Conservation (phyloP, 2,113 vertebrate species). For the Cyanoderma ruficeps region DNA sequence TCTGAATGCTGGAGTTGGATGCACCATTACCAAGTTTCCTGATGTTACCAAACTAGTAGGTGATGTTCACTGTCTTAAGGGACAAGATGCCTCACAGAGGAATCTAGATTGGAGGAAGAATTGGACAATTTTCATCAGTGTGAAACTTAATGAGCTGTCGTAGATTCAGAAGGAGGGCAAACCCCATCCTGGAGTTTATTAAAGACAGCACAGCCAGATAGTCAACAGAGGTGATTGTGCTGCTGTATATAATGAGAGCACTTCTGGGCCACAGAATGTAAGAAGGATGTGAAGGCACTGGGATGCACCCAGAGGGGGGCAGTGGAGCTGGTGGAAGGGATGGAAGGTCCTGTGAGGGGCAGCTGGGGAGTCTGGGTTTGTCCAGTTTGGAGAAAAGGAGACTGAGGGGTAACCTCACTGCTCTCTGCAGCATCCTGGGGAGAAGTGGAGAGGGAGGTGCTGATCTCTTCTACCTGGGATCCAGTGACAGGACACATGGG, state of each 20-base stretch:
- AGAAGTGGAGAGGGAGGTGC: not conserved
- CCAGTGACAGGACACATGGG: not conserved
- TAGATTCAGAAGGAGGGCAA: not conserved
- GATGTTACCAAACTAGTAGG: not conserved
- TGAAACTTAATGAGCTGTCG: not conserved
- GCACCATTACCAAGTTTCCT: not conserved
- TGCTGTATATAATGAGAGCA: not conserved
- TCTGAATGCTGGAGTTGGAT: not conserved
- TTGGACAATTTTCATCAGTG: not conserved
- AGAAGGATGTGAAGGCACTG: not conserved
- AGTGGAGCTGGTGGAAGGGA: too few species aligned
- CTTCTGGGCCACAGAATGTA: not conserved
- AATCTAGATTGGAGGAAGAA: not conserved
- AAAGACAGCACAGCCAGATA: not conserved
- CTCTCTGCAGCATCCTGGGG: not conserved
- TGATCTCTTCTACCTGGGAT: not conserved
- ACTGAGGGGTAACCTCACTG: not conserved
- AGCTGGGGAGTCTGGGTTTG: not conserved
- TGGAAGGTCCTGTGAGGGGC: not conserved
- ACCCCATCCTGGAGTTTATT: too few species aligned
- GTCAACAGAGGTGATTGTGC: not conserved
- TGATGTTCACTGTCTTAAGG: not conserved
- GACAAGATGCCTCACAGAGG: not conserved
- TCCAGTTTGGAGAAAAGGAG: not conserved
- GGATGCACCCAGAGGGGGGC: too few species aligned